Base-by-base conservation (phyloP, 2,797 vertebrate species). In the Poeciliopsis presidionis region DNA sequence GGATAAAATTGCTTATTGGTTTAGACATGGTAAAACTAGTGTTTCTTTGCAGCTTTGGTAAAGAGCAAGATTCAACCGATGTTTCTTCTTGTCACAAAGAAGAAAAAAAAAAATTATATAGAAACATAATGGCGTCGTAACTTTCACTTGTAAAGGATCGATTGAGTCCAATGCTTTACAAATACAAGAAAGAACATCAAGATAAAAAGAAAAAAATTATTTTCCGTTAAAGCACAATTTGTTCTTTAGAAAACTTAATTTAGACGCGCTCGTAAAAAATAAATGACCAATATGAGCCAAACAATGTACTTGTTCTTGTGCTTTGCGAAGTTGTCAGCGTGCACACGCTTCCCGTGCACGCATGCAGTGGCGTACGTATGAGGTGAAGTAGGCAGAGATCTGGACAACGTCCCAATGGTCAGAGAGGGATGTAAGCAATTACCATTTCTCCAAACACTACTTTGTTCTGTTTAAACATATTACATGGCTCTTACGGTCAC, bases 391-490 rank as follows among this genome's bases (percentile, higher is more conserved):
- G 67, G 77, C 36, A 81, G 83, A 90, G 93, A 92, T 96, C 96
- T 97, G 97, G 96, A 96, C 95, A 97, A 92, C 96, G 96, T 97
- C 92, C 86, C 88, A 73, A 77, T 94, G 93, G 94, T 94, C 96
- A 95, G 93, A 95, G 94, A 95, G 94, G 96, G 96, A 97, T 97
- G 97, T 96, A 93, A 97, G 96, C 95, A 96, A 97, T 97, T 97
- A 97, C 94, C 93, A 95, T 94, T 96, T 94, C 95, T 97, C 96
- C 95, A 96, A 97, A 97, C 96, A 96, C 94, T 96, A 95, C 96
- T 96, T 97, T 95, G 93, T 91, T 88, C 59, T 79, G 92, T 95
- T 96, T 96, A 96, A 96, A 95, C 92, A 94, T 93, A 96, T 96
- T 96, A 96, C 95, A 95, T 92, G 94, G 93, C 94, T 95, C 90